Evolutionary conservation across 1,140 invertebrate genomes (phyloP), one percentile per base, ranked within the genome.

Genomic region (Trichogramma pretiosum): DNA sequence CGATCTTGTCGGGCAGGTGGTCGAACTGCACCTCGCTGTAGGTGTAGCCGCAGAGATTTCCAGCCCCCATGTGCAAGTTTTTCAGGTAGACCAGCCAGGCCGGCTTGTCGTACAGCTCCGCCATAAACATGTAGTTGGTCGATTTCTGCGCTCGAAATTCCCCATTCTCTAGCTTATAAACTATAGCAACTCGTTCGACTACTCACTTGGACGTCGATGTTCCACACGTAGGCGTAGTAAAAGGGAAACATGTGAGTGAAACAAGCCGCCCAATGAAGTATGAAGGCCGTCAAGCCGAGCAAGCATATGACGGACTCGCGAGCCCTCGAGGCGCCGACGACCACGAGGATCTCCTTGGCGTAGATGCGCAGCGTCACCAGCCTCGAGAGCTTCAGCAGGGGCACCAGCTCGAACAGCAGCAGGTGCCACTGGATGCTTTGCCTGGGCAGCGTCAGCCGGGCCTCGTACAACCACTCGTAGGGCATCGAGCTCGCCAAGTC

Each of bases 211-310:
- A 58, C 46, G 1, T 26, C 21, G 9, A 32, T 42, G 22, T 32
- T 26, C 17, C 23, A 46, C 22, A 60, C 19, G 36, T 67, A 56
- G 17, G 55, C 36, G n/a, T 59, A 33, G 13, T 65, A 30, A n/a
- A 61, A 60, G 3, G 65, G 63, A 46, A 59, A 58, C 3, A 45
- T 34, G 5, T 59, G 60, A 28, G 53, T 59, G 14, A 64, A 10
- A 41, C 65, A 67, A 3, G 62, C 57, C 36, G 54, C 54, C 65
- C 63, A 67, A 32, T 67, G 65, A 46, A 63, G 55, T 32, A 65
- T 56, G 16, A 67, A 40, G 22, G 53, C 5, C 5, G 60, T 59
- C 13, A 64, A 32, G 5, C 57, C 11, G 21, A 43, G n/a, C 1
- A 65, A 14, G 62, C 63, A 67, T 21, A 64, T 44, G 1, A 21